Evolutionary conservation across 2,113 vertebrate species (phyloP).

Genomic region (Chionis minor): DNA sequence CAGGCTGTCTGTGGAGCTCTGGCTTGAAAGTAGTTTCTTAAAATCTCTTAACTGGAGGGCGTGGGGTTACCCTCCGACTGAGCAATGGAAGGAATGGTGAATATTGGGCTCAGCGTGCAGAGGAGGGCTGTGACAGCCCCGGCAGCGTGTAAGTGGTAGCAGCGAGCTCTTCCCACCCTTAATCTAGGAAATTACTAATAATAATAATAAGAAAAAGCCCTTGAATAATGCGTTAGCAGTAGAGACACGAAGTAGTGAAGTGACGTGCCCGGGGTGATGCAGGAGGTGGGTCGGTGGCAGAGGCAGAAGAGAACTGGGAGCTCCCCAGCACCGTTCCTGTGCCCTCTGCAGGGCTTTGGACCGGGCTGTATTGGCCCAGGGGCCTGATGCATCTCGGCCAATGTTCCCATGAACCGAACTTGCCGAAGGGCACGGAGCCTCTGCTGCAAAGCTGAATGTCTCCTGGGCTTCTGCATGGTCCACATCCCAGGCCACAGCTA

Average conservation of each 20-base stretch:
- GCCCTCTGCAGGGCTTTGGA: rapidly evolving
- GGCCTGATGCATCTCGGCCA: neutral
- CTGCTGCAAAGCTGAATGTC: neutral
- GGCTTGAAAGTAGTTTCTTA: neutral
- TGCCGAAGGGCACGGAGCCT: neutral
- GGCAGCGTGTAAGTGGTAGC: neutral
- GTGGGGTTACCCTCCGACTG: neutral
- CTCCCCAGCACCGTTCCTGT: neutral
- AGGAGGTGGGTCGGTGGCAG: rapidly evolving
- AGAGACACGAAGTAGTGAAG: neutral
- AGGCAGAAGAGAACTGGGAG: neutral
- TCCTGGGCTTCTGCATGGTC: neutral
- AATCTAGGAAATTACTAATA: neutral
- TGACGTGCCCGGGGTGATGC: neutral
- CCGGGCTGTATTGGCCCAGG: rapidly evolving
- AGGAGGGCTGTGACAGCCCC: neutral
- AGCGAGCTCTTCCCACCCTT: neutral
- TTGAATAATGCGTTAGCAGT: neutral
- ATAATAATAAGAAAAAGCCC: too few relatives aligned
- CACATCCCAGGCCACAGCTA: neutral
- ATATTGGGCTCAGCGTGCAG: neutral
- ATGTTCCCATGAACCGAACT: neutral
- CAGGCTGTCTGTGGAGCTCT: neutral
- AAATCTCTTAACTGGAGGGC: neutral
- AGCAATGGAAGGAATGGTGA: neutral